Base-by-base conservation (phyloP, 2,797 vertebrate genomes). In the Silurus lanzhouensis region DNA sequence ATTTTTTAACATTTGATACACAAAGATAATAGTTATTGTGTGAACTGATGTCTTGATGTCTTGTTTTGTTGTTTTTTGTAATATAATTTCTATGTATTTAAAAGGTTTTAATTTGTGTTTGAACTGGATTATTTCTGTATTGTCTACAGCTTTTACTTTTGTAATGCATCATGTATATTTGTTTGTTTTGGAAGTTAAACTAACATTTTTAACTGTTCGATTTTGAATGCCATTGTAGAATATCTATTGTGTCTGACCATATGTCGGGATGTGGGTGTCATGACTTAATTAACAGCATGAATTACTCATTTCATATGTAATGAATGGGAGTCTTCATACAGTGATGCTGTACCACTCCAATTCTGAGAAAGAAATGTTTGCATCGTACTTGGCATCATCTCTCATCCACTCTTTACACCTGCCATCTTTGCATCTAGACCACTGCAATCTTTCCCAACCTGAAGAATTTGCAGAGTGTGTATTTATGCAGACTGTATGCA, bases 241-340 rank as follows among this genome's bases (percentile, higher is more conserved):
- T 38, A 38, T 81, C 19, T 22, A 72, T 74, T 76, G 22, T 75
- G 2, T 67, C 31, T 27, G 44, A 20, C 22, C 7, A 27, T 48
- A 25, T 70, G 14, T 48, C 15, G 27, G 5, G 7, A 80, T 63
- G 57, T 63, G n/a, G 85, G 88, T 90, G 89, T 90, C 22, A 67
- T n/a, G 81, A 81, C 91, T 92, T 91, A 88, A 38, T 58, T 86
- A 85, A 84, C 88, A 87, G 1, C 88, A 72, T 81, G 92, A 93
- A 93, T 79, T 63, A 22, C 27, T 78, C 75, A 78, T 78, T 22
- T 60, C 17, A 7, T 61, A 27, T 90, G 91, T 94, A 91, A 91
- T 90, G 93, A 91, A 91, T 91, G 91, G 92, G 88, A 87, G 86
- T 90, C 88, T 88, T 91, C 90, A 92, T 89, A 91, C 87, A n/a